These are phyloP conservation scores for Oscheius sp. DNA, from an alignment of 2,888 invertebrate species.

Conservation along the genomic window DNA sequence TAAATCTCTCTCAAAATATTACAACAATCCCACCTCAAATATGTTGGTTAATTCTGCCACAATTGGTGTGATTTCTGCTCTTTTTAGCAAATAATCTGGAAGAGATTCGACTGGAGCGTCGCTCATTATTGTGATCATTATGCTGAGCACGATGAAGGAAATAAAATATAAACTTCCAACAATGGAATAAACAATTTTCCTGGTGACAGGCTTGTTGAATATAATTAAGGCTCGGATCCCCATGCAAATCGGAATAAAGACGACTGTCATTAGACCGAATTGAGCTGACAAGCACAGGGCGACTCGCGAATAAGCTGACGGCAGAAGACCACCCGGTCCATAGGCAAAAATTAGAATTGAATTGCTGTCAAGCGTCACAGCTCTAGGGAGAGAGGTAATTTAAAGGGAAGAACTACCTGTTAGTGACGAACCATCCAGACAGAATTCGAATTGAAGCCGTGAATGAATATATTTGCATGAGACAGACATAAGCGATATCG, in stretches of 20 bases:
- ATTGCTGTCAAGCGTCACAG: no score
- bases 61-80: no score
- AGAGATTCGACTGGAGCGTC: no score
- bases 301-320: background rate
- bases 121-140: no score
- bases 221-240: background rate
- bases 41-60: no score
- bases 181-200: background rate
- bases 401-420: background rate
- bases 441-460: background rate
- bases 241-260: slow-evolving; percentile 8
- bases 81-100: no score
- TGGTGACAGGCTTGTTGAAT: background rate
- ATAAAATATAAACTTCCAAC: no score
- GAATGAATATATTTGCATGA: slow-evolving; percentile 10
- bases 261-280: background rate
- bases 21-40: no score
- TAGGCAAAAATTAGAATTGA: background rate
- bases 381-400: background rate
- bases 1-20: no score
- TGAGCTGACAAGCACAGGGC: background rate
- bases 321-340: background rate
- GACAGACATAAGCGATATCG: background rate
- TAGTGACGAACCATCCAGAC: background rate
- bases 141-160: no score